phyloP scores from a whole-genome alignment of 2,797 vertebrate species.

The Hydrocynus forskahlii region DNA sequence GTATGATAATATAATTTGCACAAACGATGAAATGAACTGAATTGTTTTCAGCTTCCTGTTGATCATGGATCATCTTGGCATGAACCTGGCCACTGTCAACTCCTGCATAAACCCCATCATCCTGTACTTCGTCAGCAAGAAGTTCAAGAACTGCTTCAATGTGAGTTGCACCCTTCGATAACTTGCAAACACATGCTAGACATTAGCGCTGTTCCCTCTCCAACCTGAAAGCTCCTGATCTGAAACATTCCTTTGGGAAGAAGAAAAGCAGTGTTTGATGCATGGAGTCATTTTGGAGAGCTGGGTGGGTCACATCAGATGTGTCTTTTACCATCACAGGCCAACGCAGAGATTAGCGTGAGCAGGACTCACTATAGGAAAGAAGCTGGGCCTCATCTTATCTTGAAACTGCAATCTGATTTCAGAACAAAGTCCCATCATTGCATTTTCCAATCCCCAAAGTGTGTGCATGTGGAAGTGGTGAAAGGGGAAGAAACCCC shows the following conservation, averaged over 20 bases:
- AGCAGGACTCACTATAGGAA: not conserved
- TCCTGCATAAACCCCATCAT: slow-evolving; percentile 99
- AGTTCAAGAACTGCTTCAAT: slow-evolving; percentile 99
- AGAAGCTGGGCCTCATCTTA: not conserved
- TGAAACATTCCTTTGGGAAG: slow-evolving; percentile 60
- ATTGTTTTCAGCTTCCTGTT: slow-evolving; percentile 85
- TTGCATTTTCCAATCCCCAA: not conserved
- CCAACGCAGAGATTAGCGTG: slow-evolving; percentile 23
- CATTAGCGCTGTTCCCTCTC: slow-evolving; percentile 24
- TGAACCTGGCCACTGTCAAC: slow-evolving; percentile 94
- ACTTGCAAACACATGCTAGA: slow-evolving; percentile 8
- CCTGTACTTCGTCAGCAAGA: slow-evolving; percentile 98
- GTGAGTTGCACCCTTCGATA: slow-evolving; percentile 71
- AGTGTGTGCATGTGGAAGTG: not conserved
- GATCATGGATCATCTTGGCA: slow-evolving; percentile 89
- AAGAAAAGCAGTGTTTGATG: slow-evolving; percentile 67
- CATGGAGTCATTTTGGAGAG: slow-evolving; percentile 60
- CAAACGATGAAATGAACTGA: not conserved
- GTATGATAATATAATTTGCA: too few relatives aligned
- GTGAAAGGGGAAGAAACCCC: not conserved
- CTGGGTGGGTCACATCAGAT: slow-evolving; percentile 62
- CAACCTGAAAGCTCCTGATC: slow-evolving; percentile 45
- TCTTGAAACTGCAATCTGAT: not conserved
- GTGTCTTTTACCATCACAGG: slow-evolving; percentile 17
- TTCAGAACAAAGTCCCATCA: not conserved